Percentiles rank a stretch among this genome's conserved stretches.
phyloP scores from a whole-genome alignment of 2,797 vertebrate genomes.

The Mycteria americana region DNA sequence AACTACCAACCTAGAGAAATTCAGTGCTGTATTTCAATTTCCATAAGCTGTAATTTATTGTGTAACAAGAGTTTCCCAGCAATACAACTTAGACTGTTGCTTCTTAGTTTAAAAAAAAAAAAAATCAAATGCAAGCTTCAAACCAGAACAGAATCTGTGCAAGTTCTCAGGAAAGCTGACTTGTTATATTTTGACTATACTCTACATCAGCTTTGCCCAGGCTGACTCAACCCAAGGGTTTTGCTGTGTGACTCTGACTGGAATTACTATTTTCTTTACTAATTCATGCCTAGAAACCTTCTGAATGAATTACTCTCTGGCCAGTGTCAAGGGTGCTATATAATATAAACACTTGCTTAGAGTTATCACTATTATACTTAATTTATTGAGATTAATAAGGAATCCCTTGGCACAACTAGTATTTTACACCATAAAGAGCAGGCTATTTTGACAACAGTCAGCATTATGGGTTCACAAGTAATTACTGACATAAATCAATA shows the following conservation, averaged over 20 bases:
- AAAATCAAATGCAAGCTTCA: neutral
- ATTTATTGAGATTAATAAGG: conserved; percentile 66
- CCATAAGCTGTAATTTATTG: neutral
- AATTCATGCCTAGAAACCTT: conserved; percentile 7
- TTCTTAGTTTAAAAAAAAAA: neutral
- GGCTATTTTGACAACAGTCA: conserved; percentile 65
- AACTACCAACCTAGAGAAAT: neutral
- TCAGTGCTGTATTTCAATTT: neutral
- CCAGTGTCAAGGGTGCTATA: conserved; percentile 33
- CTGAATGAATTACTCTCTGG: conserved; percentile 27
- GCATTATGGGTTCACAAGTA: conserved; percentile 61
- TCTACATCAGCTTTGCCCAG: neutral
- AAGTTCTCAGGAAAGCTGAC: neutral
- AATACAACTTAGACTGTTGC: neutral
- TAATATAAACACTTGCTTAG: conserved; percentile 32
- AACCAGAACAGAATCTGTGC: neutral
- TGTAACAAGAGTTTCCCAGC: neutral
- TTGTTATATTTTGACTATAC: neutral
- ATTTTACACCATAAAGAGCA: conserved; percentile 47
- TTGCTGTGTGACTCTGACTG: neutral
- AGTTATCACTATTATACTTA: conserved; percentile 54
- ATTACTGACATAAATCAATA: conserved; percentile 77
- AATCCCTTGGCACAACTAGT: conserved; percentile 28
- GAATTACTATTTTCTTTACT: neutral
- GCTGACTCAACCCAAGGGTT: neutral